These are phyloP conservation scores for Papilio polytes DNA, from an alignment of 1,140 invertebrate species.

Conservation along the genomic window DNA sequence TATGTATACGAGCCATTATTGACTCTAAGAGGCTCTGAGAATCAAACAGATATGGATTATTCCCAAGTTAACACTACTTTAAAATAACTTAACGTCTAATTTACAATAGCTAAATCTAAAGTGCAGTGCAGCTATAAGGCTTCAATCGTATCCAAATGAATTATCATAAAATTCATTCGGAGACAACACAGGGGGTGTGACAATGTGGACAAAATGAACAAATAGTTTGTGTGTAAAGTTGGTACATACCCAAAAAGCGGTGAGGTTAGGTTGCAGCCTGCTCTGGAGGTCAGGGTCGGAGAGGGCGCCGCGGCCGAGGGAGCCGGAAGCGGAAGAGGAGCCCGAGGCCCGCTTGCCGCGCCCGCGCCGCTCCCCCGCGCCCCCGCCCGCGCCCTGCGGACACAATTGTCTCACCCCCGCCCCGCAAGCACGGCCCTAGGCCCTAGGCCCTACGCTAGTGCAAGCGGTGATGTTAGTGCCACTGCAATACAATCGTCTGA, in stretches of 20 bases:
- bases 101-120: neutral
- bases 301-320: slow-evolving; percentile 73
- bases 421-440: slow-evolving; percentile 47
- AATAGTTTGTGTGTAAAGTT: neutral
- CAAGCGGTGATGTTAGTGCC: neutral
- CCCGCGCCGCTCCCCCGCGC: slow-evolving; percentile 66
- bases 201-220: slow-evolving; percentile 12
- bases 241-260: slow-evolving; percentile 73
- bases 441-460: slow-evolving; percentile 10
- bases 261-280: slow-evolving; percentile 69
- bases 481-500: neutral
- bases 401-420: slow-evolving; percentile 50
- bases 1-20: too few relatives aligned
- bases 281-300: slow-evolving; percentile 75
- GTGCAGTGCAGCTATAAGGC: slow-evolving; percentile 25
- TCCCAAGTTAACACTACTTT: neutral
- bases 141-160: slow-evolving; percentile 5
- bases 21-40: neutral
- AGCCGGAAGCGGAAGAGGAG: slow-evolving; percentile 65
- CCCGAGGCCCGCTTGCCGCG: slow-evolving; percentile 77
- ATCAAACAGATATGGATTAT: neutral
- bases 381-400: slow-evolving; percentile 66
- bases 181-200: slow-evolving; percentile 23
- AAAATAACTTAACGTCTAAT: neutral
- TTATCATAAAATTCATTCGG: neutral